Percentiles rank a stretch among this genome's conserved stretches.
These are phyloP conservation scores for Aldrovandia affinis DNA, from an alignment of 2,797 vertebrate species.

Conservation along the genomic window DNA sequence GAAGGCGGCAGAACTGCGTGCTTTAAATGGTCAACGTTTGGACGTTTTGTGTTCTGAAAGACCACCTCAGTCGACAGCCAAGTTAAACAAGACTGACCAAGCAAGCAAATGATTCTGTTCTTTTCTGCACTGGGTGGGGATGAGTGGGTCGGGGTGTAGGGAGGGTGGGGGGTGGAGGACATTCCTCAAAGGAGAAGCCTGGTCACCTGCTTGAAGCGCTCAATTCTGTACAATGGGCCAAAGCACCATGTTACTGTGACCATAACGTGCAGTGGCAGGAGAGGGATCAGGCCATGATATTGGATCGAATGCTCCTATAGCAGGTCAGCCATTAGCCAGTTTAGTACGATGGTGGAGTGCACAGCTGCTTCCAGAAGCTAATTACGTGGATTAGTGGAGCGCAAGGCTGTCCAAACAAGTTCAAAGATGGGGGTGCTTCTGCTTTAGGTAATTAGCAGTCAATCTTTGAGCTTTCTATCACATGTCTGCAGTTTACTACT, in stretches of 20 bases:
- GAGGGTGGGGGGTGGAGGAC: not conserved
- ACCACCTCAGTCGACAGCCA: constrained; percentile 22
- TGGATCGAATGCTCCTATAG: constrained; percentile 43
- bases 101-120: constrained; percentile 1
- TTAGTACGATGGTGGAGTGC: constrained; percentile 38
- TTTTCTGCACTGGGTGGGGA: not conserved
- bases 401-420: constrained; percentile 41
- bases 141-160: not conserved
- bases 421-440: no score
- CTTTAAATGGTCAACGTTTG: no score
- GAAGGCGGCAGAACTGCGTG: not conserved
- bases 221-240: constrained; percentile 25
- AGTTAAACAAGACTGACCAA: constrained; percentile 16
- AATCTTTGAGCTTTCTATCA: no score
- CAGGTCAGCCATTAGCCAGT: constrained; percentile 48
- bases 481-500: no score
- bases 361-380: constrained; percentile 40
- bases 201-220: constrained; percentile 4
- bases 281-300: constrained; percentile 49
- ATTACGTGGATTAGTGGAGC: constrained; percentile 47
- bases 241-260: constrained; percentile 39
- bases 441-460: no score
- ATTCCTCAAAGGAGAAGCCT: constrained; percentile 26
- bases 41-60: not conserved
- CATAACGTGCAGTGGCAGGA: constrained; percentile 34